A percentile compares a stretch with the other conserved stretches of the same genome.
phyloP scores from a whole-genome alignment of 1,140 invertebrate species.

The Drosophila nikananu region DNA sequence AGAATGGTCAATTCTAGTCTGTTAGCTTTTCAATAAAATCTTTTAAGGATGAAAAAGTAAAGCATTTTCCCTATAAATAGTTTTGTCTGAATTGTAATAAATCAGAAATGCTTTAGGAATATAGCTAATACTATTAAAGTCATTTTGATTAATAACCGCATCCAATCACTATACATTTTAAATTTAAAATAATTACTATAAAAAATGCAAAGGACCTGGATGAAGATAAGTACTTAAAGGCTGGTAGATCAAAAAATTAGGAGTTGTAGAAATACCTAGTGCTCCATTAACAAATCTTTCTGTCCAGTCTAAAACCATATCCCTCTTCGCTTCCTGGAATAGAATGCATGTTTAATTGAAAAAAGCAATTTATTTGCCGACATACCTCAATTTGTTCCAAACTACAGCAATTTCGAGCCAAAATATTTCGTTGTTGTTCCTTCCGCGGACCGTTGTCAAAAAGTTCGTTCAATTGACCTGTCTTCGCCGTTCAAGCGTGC shows the following conservation, averaged over 20 bases:
- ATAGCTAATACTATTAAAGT: too few relatives aligned
- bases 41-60: not conserved
- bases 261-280: not conserved
- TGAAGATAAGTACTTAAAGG: too few relatives aligned
- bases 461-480: constrained; percentile 42
- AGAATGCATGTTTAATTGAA: constrained; percentile 8
- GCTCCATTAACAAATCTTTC: not conserved
- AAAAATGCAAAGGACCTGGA: too few relatives aligned
- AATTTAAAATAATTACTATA: too few relatives aligned
- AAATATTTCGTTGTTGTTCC: constrained; percentile 18
- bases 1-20: not conserved
- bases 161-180: too few relatives aligned
- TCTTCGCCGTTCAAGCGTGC: constrained; percentile 30
- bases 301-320: not conserved
- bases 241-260: too few relatives aligned
- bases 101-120: too few relatives aligned
- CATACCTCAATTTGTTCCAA: constrained; percentile 10
- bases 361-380: constrained; percentile 24
- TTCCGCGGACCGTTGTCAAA: constrained; percentile 10
- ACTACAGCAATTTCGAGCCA: constrained; percentile 5
- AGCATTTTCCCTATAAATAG: too few relatives aligned
- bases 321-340: not conserved
- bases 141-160: too few relatives aligned
- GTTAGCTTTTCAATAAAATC: too few relatives aligned
- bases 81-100: too few relatives aligned